These are phyloP conservation scores for Andrena minutula DNA, from an alignment of 2,888 invertebrate genomes.

Conservation along the genomic window DNA sequence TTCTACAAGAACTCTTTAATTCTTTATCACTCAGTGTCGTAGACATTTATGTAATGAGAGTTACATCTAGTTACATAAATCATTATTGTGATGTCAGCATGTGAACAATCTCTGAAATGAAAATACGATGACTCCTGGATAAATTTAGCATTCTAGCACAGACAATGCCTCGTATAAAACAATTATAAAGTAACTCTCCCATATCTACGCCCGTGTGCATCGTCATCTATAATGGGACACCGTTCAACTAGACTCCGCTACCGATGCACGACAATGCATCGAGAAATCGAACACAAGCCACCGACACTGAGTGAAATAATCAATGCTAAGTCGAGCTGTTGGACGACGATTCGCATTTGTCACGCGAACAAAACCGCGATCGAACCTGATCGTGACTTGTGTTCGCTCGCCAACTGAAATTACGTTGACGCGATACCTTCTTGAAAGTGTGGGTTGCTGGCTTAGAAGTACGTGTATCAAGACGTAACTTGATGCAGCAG, in stretches of 20 bases:
- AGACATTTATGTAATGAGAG: background rate
- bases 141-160: background rate
- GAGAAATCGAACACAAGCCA: conserved; percentile 54
- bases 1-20: background rate
- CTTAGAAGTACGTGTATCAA: background rate
- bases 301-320: conserved; percentile 26
- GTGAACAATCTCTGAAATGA: background rate
- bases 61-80: background rate
- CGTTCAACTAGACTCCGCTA: conserved; percentile 64
- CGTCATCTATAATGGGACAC: conserved; percentile 78
- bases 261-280: conserved; percentile 58
- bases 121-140: background rate
- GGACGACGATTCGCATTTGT: conserved; percentile 12
- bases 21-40: background rate
- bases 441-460: background rate
- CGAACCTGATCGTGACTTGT: background rate
- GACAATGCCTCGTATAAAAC: background rate
- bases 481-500: too few relatives aligned
- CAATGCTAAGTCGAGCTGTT: conserved; percentile 25
- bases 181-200: background rate
- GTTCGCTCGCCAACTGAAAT: background rate
- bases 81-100: background rate
- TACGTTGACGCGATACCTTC: background rate
- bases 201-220: conserved; percentile 73
- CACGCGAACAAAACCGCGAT: conserved; percentile 26